phyloP scores from a whole-genome alignment of 2,888 invertebrate species.

The Patella ulyssiponensis region DNA sequence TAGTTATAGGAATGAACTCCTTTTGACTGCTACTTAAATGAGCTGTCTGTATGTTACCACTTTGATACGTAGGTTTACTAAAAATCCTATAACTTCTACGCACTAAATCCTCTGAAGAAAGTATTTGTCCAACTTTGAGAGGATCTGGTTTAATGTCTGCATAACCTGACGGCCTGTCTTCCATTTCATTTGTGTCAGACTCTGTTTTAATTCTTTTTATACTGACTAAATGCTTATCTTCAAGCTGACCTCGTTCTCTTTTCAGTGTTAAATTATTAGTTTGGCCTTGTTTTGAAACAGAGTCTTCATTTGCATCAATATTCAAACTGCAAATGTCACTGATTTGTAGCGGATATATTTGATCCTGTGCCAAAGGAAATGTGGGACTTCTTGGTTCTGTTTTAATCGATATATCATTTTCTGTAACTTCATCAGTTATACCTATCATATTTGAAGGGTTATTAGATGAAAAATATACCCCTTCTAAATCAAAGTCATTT shows the following conservation, averaged over 20 bases:
- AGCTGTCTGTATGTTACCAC: not conserved
- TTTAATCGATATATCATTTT: not conserved
- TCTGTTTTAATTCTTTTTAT: too few species aligned
- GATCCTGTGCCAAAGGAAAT: too few species aligned
- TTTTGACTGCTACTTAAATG: not conserved
- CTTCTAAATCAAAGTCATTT: conserved; percentile 1
- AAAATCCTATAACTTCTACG: not conserved
- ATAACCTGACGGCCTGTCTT: not conserved
- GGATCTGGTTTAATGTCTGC: not conserved
- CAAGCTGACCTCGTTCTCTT: not conserved
- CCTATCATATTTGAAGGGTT: not conserved
- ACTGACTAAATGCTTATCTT: too few species aligned
- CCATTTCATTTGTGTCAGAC: not conserved
- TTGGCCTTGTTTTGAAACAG: not conserved
- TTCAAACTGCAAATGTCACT: too few species aligned
- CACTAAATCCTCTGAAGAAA: conserved; percentile 1
- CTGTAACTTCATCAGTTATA: not conserved
- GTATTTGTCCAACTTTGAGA: not conserved
- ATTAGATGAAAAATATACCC: not conserved
- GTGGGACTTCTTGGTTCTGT: not conserved
- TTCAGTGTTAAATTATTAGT: not conserved
- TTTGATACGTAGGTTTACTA: not conserved
- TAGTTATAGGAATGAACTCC: not conserved
- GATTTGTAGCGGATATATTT: too few species aligned
- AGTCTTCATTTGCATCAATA: not conserved